These are phyloP conservation scores for Trichechus manatus DNA, from an alignment of 2,113 vertebrate genomes.

Conservation along the genomic window DNA sequence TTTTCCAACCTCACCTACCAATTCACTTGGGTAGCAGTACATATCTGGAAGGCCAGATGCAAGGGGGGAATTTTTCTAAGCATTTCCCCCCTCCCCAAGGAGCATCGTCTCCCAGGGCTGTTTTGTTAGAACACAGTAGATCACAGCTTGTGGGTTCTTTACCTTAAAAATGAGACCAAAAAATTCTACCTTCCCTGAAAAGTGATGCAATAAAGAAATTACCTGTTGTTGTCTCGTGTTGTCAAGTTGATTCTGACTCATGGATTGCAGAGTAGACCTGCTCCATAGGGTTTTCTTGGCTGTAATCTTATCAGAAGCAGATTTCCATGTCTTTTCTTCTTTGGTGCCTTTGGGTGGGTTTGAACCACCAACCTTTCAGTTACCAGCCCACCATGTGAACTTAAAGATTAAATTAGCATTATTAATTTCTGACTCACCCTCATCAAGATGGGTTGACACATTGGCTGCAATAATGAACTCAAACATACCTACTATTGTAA, in stretches of 20 bases:
- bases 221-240: neutral
- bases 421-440: neutral
- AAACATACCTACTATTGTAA: neutral
- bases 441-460: neutral
- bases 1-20: neutral
- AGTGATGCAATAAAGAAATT: neutral
- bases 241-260: neutral
- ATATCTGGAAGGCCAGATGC: neutral
- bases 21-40: slow-evolving; percentile 20
- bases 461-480: neutral
- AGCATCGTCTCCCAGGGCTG: slow-evolving; percentile 26
- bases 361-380: neutral
- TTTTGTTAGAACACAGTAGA: slow-evolving; percentile 69
- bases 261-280: neutral
- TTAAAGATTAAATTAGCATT: neutral
- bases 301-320: neutral
- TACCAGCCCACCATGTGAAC: neutral
- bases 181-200: neutral
- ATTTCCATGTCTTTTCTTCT: neutral
- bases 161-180: neutral
- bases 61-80: slow-evolving; percentile 43
- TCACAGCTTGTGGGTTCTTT: slow-evolving; percentile 62
- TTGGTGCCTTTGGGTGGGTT: neutral
- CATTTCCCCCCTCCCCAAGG: slow-evolving; percentile 28
- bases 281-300: neutral